Evolutionary conservation across 2,797 vertebrate genomes (phyloP).

Genomic region (Ataeniobius toweri): DNA sequence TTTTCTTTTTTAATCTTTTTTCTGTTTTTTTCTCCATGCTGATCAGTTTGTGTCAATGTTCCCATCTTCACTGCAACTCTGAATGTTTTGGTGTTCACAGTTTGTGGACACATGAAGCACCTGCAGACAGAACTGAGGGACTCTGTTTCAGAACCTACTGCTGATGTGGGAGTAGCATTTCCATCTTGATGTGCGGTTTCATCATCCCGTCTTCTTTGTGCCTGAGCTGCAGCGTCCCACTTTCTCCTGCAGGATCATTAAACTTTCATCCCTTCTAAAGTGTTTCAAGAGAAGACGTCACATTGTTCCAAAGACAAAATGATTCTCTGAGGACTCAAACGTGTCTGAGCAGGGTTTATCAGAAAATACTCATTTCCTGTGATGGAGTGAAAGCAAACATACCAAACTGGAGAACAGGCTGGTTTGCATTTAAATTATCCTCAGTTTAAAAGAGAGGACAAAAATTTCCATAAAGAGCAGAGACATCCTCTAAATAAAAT

Average conservation of each 20-base stretch:
- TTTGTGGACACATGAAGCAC: not conserved
- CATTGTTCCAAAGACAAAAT: not conserved
- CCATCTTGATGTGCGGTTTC: not conserved
- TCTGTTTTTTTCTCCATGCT: not conserved
- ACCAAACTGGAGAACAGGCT: not conserved
- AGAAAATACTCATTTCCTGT: not conserved
- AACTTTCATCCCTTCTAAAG: slow-evolving; percentile 9
- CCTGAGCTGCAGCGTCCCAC: slow-evolving; percentile 7
- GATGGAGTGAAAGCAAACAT: not conserved
- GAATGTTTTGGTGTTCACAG: too few species aligned
- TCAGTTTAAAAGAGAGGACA: too few species aligned
- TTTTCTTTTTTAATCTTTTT: not conserved
- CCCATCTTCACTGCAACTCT: too few species aligned
- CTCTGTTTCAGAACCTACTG: too few species aligned
- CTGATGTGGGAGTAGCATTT: not conserved
- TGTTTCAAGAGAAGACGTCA: not conserved
- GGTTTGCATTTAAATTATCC: not conserved
- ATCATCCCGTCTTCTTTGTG: slow-evolving; percentile 10
- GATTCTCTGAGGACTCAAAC: not conserved
- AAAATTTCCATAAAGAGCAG: not conserved
- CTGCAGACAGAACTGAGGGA: slow-evolving; percentile 14
- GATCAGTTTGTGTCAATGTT: not conserved
- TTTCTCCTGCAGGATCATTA: slow-evolving; percentile 26
- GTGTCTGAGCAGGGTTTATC: not conserved
- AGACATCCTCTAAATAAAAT: not conserved